A percentile compares a stretch with the other conserved stretches of the same genome.
Evolutionary conservation across 2,888 invertebrate genomes (phyloP).

Genomic region (Drosophila maculinotata): DNA sequence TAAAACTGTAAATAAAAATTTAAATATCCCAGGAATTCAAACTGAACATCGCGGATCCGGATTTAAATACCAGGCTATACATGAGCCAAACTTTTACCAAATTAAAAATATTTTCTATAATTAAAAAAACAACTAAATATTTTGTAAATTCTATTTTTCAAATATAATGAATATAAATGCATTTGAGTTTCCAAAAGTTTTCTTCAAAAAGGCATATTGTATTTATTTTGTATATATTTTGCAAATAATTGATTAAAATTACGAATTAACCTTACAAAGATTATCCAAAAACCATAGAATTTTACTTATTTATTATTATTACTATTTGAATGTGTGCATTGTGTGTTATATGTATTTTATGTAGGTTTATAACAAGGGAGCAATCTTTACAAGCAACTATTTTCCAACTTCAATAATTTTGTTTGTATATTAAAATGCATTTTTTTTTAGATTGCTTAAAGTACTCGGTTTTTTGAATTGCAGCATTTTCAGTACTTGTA

Average conservation of each 20-base stretch:
- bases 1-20: too few relatives aligned
- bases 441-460: slow-evolving; percentile 65
- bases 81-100: too few relatives aligned
- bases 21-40: too few relatives aligned
- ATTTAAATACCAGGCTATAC: too few relatives aligned
- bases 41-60: too few relatives aligned
- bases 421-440: slow-evolving; percentile 63
- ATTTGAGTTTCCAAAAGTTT: too few relatives aligned
- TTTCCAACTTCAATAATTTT: slow-evolving; percentile 66
- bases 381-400: slow-evolving; percentile 47
- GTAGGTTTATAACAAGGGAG: slow-evolving; percentile 39
- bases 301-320: slow-evolving; percentile 34
- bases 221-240: slow-evolving; percentile 38
- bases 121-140: too few relatives aligned
- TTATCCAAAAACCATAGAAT: slow-evolving; percentile 64
- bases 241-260: slow-evolving; percentile 46
- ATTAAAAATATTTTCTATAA: too few relatives aligned
- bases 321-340: slow-evolving; percentile 56
- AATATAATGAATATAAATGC: too few relatives aligned
- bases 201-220: too few relatives aligned
- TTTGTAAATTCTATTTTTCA: too few relatives aligned
- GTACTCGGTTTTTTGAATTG: slow-evolving; percentile 39
- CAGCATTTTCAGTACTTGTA: slow-evolving; percentile 86
- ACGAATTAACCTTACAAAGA: slow-evolving; percentile 55
- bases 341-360: too few relatives aligned